Evolutionary conservation across 35 echinoderm and acorn worm species (phyloP), one percentile per base, ranked within the genome.

Genomic region (Apostichopus californicus): DNA sequence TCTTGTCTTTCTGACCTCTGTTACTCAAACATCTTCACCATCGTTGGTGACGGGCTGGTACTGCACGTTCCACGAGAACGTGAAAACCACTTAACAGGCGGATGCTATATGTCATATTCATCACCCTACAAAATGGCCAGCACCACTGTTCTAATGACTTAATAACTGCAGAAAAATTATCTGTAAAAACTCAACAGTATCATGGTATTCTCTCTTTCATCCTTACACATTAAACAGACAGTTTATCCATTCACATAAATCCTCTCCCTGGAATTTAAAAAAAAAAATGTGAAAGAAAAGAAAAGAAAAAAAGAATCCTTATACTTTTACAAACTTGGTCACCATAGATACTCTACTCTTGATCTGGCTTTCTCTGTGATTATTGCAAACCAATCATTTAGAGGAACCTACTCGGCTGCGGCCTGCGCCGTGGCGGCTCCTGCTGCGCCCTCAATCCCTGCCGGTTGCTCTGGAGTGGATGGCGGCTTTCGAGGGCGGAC

Each of bases 401-500:
- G 71, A 75, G 15, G 71, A 75, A 22, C n/a, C 71, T 75, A 75
- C 71, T 75, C 17, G 6, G 15, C 71, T 20, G 71, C 71, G 6
- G 92, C 71, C 24, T 64, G 20, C 11, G 92, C 73, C 10, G 92
- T 78, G 13, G 93, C 93, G 3, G 93, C 71, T 57, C 59, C 21
- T 5, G 84, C 75, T n/a, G 77, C 93, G 2, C 10, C 92, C 66
- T 89, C 22, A n/a, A 55, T 88, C 13, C 63, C 75, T 14, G 83
- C 56, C 0, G 78, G 59, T 70, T 60, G 78, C 26, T 54, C 54
- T 87, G 59, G 78, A 13, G 63, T 79, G 53, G 86, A 11, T 65
- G 71, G 86, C 15, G 81, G 65, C 23, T 77, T 88, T 14, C 83
- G 90, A 57, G 92, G 82, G 56, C 82, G 81, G 21, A 91, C 28